Evolutionary conservation across 2,113 vertebrate genomes (phyloP), one percentile per base, ranked within the genome.

Genomic region (Ceyx margarethae): DNA sequence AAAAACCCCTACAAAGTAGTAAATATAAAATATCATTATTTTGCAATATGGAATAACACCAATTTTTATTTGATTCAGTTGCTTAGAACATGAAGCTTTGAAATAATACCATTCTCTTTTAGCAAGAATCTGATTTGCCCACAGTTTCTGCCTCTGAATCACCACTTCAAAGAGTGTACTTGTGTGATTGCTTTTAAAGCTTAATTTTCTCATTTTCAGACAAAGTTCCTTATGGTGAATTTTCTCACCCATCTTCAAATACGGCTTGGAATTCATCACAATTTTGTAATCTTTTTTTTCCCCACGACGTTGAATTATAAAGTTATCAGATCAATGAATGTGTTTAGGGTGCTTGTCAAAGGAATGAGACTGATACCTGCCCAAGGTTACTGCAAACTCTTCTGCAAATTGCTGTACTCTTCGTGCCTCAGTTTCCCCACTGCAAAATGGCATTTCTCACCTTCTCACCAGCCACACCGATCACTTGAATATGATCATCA

Each of bases 51-150:
- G 61, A 85, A 81, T 87, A 89, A 66, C 56, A 67, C 16, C 43
- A 54, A 28, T 46, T 95, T 96, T 86, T 91, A 74, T 78, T 81
- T 90, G 74, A 22, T 85, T 82, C 45, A 25, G 15, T 81, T 71
- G 31, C 48, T 71, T 82, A 35, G 45, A 57, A 88, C 81, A 69
- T 46, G 15, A 81, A 2, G 13, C 60, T 65, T 78, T 90, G 33
- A 48, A 87, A 57, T 58, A 75, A 64, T 50, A 74, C 11, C 1
- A 1, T 73, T 85, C 16, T 84, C 35, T 85, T 69, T 87, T 28
- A 77, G 15, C 11, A 73, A 78, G 11, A 77, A 80, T 69, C 17
- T 35, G 54, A 6, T 65, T 91, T 94, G n/a, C 6, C 51, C 15
- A 9, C 31, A 22, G 15, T 46, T 89, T 75, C 29, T 88, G 29